Conservation (phyloP, 1,140 invertebrate genomes). For the Nomia melanderi region DNA sequence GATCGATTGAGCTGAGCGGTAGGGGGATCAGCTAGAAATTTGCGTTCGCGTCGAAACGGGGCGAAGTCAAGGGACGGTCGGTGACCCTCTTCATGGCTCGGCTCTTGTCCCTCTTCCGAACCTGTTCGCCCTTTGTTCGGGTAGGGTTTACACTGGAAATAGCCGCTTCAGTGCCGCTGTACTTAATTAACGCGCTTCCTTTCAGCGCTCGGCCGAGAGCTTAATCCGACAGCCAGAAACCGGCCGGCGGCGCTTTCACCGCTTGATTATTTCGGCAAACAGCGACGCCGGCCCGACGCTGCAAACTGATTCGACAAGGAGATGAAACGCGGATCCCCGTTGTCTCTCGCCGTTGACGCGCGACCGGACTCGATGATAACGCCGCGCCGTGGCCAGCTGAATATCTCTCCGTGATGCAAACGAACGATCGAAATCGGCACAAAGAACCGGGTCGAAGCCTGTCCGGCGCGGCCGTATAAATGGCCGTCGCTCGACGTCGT, state of each 20-base stretch:
- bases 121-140: constrained; percentile 55
- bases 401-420: background rate
- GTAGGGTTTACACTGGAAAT: constrained; percentile 47
- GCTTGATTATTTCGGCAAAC: constrained; percentile 67
- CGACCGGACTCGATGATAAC: background rate
- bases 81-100: constrained; percentile 32
- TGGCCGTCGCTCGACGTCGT: background rate
- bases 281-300: constrained; percentile 7
- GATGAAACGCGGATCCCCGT: background rate
- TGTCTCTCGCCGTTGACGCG: background rate
- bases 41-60: constrained; percentile 24
- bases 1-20: constrained; percentile 43
- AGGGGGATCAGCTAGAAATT: constrained; percentile 19
- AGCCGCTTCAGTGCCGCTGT: constrained; percentile 50
- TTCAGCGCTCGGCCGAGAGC: constrained; percentile 51
- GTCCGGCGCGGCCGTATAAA: constrained; percentile 1
- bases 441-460: constrained; percentile 7
- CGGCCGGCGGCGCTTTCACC: constrained; percentile 40
- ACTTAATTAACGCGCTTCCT: constrained; percentile 68
- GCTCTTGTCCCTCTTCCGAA: constrained; percentile 40
- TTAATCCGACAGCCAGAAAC: constrained; percentile 52
- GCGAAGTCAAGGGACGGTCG: constrained; percentile 37
- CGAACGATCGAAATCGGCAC: constrained; percentile 1
- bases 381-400: background rate
- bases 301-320: constrained; percentile 59